Evolutionary conservation across 2,113 vertebrate genomes (phyloP), one percentile per base, ranked within the genome.

Genomic region (Hylia prasina): DNA sequence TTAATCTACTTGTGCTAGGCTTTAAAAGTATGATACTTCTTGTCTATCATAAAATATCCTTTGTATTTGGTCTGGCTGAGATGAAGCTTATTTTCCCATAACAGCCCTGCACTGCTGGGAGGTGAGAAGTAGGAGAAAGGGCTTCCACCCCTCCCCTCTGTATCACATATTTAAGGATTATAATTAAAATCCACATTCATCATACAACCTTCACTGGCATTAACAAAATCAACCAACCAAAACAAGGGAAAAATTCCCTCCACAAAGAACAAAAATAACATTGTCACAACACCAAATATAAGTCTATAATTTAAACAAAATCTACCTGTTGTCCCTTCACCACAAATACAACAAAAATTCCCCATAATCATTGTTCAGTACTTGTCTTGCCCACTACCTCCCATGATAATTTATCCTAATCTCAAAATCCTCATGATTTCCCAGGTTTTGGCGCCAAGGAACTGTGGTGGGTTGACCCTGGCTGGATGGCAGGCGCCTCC

Each of bases 341-440:
- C 45, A 44, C 17, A 60, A 68, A 39, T 28, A 6, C 3, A 87
- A 60, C 11, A 18, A 60, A 44, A 68, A 44, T 23, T 44, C 22
- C 6, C 8, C 3, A 9, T 28, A 44, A 53, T 60, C 14, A 60
- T 23, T 44, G 33, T 44, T 60, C 27, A 77, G 27, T 45, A 33
- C 12, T 61, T 69, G 5, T 53, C n/a, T 78, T 69, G 15, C 27
- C 33, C 0, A 0, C 37, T 60, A 24, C 7, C 4, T 28, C 28
- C 22, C 10, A 45, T 13, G 4, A 53, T 39, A 37, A 39, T 5
- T 5, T 51, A 53, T 33, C 8, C 8, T 78, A 45, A 24, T 61
- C 23, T 61, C 33, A 61, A 78, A 87, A 69, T n/a, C 18, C 10
- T 69, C 15, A 33, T 20, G 10, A 61, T 61, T 61, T 69, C 22